These are phyloP conservation scores for Nothoprocta perdicaria DNA, from an alignment of 2,113 vertebrate genomes.

Conservation along the genomic window DNA sequence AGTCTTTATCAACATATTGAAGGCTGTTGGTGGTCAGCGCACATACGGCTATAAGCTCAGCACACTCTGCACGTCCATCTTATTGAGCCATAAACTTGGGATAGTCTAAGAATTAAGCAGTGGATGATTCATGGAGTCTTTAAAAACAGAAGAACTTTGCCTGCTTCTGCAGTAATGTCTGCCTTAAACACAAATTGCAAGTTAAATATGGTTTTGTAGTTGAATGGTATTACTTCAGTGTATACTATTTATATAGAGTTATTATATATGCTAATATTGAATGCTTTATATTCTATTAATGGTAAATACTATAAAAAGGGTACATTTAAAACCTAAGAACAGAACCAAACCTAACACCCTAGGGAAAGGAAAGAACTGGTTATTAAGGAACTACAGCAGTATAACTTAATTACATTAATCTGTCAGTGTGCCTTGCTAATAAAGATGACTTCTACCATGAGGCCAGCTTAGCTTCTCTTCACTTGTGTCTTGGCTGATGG, in stretches of 20 bases:
- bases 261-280: too few species aligned
- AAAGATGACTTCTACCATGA: neutral
- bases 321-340: neutral
- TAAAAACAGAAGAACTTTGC: neutral
- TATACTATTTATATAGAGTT: too few species aligned
- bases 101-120: neutral
- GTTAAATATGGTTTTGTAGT: neutral
- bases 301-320: neutral
- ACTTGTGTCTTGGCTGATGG: neutral
- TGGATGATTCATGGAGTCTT: neutral
- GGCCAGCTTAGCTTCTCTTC: neutral
- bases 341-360: neutral
- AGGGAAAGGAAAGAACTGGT: neutral
- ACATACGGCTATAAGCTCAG: neutral
- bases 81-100: neutral
- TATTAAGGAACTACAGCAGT: neutral
- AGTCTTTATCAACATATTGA: neutral
- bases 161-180: neutral
- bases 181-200: neutral
- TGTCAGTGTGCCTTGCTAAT: neutral
- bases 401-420: neutral
- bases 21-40: neutral
- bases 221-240: neutral
- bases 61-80: neutral
- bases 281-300: too few species aligned